Evolutionary conservation across 1,140 invertebrate species (phyloP).

Genomic region (Ostrea denselamellosa): DNA sequence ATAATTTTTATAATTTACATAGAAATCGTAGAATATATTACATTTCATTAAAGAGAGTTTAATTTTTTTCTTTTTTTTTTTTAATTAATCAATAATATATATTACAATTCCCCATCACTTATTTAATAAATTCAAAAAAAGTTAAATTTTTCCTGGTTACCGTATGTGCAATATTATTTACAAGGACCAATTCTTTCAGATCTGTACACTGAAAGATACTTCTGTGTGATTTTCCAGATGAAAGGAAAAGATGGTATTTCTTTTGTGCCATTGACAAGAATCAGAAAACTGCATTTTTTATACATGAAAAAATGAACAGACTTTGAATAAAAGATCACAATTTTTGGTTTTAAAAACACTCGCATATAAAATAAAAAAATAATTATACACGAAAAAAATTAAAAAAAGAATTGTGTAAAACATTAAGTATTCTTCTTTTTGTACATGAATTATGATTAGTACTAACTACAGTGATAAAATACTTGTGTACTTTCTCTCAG

Average conservation of each 20-base stretch:
- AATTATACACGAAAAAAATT: background rate
- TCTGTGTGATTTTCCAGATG: background rate
- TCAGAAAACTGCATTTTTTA: conserved; percentile 2
- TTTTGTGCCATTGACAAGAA: conserved; percentile 4
- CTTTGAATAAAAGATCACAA: conserved; percentile 20
- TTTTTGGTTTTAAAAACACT: conserved; percentile 33
- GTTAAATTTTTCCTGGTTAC: conserved; percentile 25
- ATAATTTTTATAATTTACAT: background rate
- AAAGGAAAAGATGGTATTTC: background rate
- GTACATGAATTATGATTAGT: conserved; percentile 23
- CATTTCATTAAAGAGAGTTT: background rate
- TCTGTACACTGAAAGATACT: conserved; percentile 19
- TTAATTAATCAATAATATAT: background rate
- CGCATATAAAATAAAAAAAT: background rate
- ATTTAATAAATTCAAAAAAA: background rate
- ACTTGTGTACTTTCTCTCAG: conserved; percentile 20
- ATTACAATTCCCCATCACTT: background rate
- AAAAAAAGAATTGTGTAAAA: conserved; percentile 15
- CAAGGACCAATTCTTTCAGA: conserved; percentile 10
- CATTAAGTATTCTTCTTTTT: conserved; percentile 16
- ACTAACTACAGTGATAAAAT: conserved; percentile 32
- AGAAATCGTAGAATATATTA: background rate
- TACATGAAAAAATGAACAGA: background rate
- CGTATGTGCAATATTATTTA: conserved; percentile 34
- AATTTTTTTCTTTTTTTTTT: background rate